These are phyloP conservation scores for Gephyroberyx darwinii DNA, from an alignment of 2,797 vertebrate genomes.

Conservation along the genomic window DNA sequence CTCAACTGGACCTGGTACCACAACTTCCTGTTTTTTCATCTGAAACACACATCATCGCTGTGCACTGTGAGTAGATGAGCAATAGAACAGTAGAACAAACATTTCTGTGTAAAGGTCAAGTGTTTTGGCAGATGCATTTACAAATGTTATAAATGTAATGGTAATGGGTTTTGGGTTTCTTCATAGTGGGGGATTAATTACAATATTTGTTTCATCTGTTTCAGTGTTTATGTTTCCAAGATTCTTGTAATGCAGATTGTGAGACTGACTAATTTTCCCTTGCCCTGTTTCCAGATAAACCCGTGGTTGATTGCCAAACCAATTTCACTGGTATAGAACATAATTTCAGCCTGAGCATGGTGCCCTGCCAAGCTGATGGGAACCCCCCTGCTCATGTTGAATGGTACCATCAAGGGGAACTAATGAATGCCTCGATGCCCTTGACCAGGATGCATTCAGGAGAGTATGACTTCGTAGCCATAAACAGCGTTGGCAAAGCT, in stretches of 20 bases:
- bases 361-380: slow-evolving; percentile 9
- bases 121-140: not conserved
- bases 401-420: slow-evolving; percentile 22
- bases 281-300: slow-evolving; percentile 27
- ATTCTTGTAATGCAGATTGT: not conserved
- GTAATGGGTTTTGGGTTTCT: not conserved
- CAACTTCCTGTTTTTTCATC: not conserved
- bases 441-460: slow-evolving; percentile 34
- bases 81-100: not conserved
- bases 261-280: too few species aligned
- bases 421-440: not conserved
- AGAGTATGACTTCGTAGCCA: slow-evolving; percentile 12
- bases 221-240: not conserved
- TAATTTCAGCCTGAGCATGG: not conserved
- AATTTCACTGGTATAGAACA: not conserved
- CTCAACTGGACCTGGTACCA: slow-evolving; percentile 53
- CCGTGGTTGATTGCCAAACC: not conserved
- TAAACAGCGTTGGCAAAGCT: not conserved
- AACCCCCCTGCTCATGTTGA: slow-evolving; percentile 25
- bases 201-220: not conserved
- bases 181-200: not conserved
- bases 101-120: not conserved
- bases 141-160: not conserved
- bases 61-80: slow-evolving; percentile 60
- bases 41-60: rapidly evolving